Conservation (phyloP, 2,888 invertebrate genomes). For the Aquatica leii region DNA sequence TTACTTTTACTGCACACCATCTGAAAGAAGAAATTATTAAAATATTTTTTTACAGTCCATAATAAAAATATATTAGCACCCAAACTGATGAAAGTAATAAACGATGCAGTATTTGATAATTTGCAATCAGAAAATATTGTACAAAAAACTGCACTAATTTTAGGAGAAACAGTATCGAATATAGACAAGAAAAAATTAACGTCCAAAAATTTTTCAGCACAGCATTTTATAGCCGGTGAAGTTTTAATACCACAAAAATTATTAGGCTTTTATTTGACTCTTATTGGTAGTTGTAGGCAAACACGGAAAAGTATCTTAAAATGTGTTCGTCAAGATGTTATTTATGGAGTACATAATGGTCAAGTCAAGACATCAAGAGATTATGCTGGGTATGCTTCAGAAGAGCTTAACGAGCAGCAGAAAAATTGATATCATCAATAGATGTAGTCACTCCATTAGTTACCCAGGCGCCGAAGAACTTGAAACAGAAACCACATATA, state of each 20-base stretch:
- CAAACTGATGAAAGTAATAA: no score
- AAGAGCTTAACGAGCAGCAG: conserved; percentile 48
- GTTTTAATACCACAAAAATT: background rate
- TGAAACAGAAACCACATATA: conserved; percentile 50
- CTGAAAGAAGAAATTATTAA: no score
- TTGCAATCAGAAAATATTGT: no score
- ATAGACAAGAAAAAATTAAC: background rate
- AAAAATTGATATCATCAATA: conserved; percentile 49
- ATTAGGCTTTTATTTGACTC: background rate
- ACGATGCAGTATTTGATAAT: no score
- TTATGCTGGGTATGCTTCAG: conserved; percentile 48
- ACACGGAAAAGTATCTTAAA: background rate
- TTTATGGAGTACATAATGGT: conserved; percentile 42
- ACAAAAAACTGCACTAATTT: conserved; percentile 4
- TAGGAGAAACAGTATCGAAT: background rate
- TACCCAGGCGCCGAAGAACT: conserved; percentile 50
- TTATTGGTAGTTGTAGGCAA: background rate
- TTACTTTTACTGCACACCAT: no score
- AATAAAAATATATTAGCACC: no score
- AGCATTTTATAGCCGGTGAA: background rate
- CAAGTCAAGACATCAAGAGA: conserved; percentile 45
- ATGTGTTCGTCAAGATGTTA: conserved; percentile 34
- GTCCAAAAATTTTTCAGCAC: background rate
- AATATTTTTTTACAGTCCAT: no score
- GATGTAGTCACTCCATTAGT: conserved; percentile 49